Evolutionary conservation across 2,888 invertebrate genomes (phyloP), one percentile per base, ranked within the genome.

Genomic region (Phortica magna): DNA sequence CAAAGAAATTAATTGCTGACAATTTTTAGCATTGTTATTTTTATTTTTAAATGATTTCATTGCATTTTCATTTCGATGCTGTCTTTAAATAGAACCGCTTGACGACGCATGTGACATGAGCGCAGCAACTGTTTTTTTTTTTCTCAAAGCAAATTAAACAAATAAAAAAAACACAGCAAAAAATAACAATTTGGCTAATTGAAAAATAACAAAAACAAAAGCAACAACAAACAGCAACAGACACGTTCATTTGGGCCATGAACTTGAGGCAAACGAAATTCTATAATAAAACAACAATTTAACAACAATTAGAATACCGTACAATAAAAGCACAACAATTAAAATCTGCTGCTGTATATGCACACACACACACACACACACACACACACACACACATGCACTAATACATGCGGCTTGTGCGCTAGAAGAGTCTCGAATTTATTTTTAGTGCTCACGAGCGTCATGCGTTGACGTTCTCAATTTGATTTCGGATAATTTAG

Each of bases 261-360:
- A 85, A 85, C 85, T 85, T 85, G 88, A 83, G 83, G 68, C 68
- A 22, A 68, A 48, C 48, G 68, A 68, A 48, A 68, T 55, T 17
- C 55, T 55, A 55, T 17, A 55, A 43, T 48, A 68, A 43, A 48
- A 68, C 43, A 43, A 48, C 43, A 68, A 48, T 48, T 48, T 43
- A 68, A 68, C 42, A 68, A 68, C 17, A 68, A 68, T 64, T 64
- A 64, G 39, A 68, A 41, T 55, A 17, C 5, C 31, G 5, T 2
- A 55, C 14, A 55, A 55, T n/a, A 55, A 55, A 55, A 55, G 6
- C 14, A 55, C 55, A 55, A 17, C 55, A n/a, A 31, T 31, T 31
- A 31, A 31, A 31, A 31, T 31, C 5, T 31, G 31, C 31, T 31
- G 31, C 5, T 31, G 31, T 31, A 31, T 31, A 31, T 31, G 5